A percentile compares a stretch with the other conserved stretches of the same genome.
These are phyloP conservation scores for Lasioglossum zephyrum DNA, from an alignment of 2,888 invertebrate species.

Conservation along the genomic window DNA sequence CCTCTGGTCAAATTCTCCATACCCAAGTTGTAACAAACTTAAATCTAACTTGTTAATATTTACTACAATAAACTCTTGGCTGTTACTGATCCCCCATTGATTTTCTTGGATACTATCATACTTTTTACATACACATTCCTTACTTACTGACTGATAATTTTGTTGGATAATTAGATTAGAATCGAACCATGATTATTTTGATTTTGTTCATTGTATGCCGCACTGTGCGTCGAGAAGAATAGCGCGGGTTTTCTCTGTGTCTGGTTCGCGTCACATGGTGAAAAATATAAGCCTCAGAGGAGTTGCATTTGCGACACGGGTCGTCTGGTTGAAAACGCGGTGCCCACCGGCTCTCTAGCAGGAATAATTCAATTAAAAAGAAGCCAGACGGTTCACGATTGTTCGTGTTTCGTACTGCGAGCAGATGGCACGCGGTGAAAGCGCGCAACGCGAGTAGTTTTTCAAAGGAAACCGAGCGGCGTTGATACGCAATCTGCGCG, in stretches of 20 bases:
- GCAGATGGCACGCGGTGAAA: conserved; percentile 56
- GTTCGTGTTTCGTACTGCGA: conserved; percentile 26
- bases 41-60: too few relatives aligned
- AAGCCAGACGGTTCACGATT: not conserved
- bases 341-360: conserved; percentile 3
- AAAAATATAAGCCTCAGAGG: not conserved
- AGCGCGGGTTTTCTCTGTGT: not conserved
- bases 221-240: not conserved
- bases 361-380: conserved; percentile 35
- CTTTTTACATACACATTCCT: too few relatives aligned
- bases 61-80: too few relatives aligned
- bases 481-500: conserved; percentile 30
- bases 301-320: not conserved
- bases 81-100: too few relatives aligned
- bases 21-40: too few relatives aligned
- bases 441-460: conserved; percentile 27
- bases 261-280: not conserved
- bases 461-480: conserved; percentile 27
- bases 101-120: too few relatives aligned
- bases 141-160: too few relatives aligned
- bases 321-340: not conserved
- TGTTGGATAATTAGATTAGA: too few relatives aligned
- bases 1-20: too few relatives aligned
- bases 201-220: too few relatives aligned
- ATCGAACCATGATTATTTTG: too few relatives aligned